Base-by-base conservation (phyloP, 2,888 invertebrate species). In the Troides helena region DNA sequence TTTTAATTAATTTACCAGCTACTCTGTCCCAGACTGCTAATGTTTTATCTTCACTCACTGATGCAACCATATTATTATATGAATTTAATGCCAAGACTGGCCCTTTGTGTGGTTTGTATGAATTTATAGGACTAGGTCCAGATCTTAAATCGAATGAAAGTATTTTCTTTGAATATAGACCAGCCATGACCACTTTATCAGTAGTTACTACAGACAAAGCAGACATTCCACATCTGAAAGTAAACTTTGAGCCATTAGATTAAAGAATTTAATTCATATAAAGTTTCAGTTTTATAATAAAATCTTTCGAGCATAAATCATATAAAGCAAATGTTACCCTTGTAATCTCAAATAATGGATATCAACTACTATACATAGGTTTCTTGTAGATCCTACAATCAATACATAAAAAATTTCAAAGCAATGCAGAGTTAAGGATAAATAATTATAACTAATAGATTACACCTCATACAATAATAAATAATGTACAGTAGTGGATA, bases 21-120 rank as follows among this genome's bases (percentile, higher is more conserved):
- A 90, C 89, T 78, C 88, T 89, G 78, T 95, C 94, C 89, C 92
- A 94, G 56, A 94, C 81, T 46, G 93, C 91, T 72, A 94, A 84
- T 5, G 94, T 93, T 80, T 87, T 93, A 73, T 94, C 94, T 75
- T 94, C 94, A 74, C 94, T 94, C 2, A 94, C 88, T 25, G 94
- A 94, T 56, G 94, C 90, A 71, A 94, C 84, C 78, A 92, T 89
- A 73, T 93, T 85, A n/a, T 87, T 83, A 72, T 80, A 81, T 69
- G 83, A 78, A 65, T 85, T 81, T 18, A 90, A 79, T 60, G 85
- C 88, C 73, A 94, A 81, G 2, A 94, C 92, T 25, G 94, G 92
- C 7, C 93, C 90, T 75, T 82, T 89, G 76, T 94, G 94, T 6
- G 93, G 85, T 75, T 89, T 88, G 76, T 94, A 94, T 2, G 79